Percentiles rank a stretch among this genome's conserved stretches.
Conservation (phyloP, 2,797 vertebrate genomes). For the Hoplostethus atlanticus region DNA sequence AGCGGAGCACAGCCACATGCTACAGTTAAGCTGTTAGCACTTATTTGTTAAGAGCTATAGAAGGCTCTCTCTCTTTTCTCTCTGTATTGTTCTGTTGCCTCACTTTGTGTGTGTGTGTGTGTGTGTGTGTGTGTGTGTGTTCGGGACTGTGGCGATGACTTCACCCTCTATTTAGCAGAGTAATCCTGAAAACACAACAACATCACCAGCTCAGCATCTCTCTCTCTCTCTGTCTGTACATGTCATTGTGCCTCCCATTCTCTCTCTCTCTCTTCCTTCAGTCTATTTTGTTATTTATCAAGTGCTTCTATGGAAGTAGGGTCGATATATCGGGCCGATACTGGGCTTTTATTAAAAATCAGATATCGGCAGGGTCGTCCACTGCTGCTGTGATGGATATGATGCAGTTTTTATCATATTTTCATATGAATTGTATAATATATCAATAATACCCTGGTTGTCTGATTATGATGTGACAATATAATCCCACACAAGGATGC, state of each 20-base stretch:
- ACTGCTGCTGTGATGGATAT: no score
- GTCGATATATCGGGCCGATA: no score
- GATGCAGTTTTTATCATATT: no score
- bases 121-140: background rate
- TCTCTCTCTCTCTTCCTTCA: background rate
- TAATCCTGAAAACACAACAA: slow-evolving; percentile 22
- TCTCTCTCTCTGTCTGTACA: background rate
- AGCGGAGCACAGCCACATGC: background rate
- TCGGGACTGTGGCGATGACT: slow-evolving; percentile 15
- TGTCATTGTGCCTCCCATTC: background rate
- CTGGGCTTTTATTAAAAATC: no score
- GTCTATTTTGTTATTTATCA: no score
- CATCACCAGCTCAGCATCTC: slow-evolving; percentile 34
- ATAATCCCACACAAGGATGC: no score
- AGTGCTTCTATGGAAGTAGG: no score
- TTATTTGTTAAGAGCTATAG: background rate
- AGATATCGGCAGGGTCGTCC: no score
- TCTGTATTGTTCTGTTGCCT: background rate
- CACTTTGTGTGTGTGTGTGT: background rate
- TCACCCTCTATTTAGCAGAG: slow-evolving; percentile 29
- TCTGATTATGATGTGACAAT: no score
- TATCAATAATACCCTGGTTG: no score
- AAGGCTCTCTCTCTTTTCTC: no score
- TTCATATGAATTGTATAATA: no score
- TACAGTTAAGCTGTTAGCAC: background rate